A percentile compares a stretch with the other conserved stretches of the same genome.
Evolutionary conservation across 2,113 vertebrate genomes (phyloP).

Genomic region (Callipepla californica): DNA sequence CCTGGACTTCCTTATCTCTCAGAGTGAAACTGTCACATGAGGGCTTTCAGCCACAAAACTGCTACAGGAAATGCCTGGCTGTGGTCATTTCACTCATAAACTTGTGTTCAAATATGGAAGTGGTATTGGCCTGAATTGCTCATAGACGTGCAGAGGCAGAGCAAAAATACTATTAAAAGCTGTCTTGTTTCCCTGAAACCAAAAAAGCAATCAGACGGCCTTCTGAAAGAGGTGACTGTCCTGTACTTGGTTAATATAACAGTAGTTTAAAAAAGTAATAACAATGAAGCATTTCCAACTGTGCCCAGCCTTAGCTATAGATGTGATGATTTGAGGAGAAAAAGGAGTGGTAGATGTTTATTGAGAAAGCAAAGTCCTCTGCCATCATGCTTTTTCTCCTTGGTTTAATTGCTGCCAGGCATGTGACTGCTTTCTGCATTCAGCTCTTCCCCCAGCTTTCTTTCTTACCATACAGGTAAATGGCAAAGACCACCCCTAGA

Average conservation of each 20-base stretch:
- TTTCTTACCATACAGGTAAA: neutral
- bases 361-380: neutral
- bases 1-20: neutral
- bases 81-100: neutral
- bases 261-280: neutral
- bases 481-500: neutral
- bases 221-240: neutral
- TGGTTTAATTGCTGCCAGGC: neutral
- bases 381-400: neutral
- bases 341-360: neutral
- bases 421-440: neutral
- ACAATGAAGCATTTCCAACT: neutral
- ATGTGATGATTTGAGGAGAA: neutral
- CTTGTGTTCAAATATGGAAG: neutral
- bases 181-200: accelerated
- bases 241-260: neutral
- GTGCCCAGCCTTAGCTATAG: neutral
- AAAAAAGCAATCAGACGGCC: neutral
- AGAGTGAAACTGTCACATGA: neutral
- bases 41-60: neutral
- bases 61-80: neutral
- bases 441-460: neutral
- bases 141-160: neutral
- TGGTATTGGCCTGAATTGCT: neutral
- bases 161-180: neutral